Evolutionary conservation across 2,797 vertebrate genomes (phyloP).

Genomic region (Pangasius mekongensis): DNA sequence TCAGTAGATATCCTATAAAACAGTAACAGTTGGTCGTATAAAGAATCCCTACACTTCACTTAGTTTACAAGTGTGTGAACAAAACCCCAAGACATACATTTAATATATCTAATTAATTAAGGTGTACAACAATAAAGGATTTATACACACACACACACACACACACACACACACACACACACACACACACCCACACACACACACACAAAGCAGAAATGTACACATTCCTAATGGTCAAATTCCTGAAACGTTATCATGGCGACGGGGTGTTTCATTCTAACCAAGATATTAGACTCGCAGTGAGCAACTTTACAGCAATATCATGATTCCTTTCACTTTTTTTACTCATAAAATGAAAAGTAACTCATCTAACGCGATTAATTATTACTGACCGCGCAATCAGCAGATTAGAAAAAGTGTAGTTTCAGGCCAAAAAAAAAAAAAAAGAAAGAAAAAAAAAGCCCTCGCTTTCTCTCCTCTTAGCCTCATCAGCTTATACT

Average conservation of each 20-base stretch:
- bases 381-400: neutral
- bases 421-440: neutral
- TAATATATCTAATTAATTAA: slow-evolving; percentile 3
- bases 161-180: too few species aligned
- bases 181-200: too few species aligned
- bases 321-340: neutral
- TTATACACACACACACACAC: neutral
- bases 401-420: neutral
- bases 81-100: neutral
- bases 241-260: neutral
- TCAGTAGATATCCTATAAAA: slow-evolving; percentile 56
- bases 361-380: neutral
- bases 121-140: neutral
- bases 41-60: neutral
- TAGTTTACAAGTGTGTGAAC: neutral
- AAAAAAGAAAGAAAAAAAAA: neutral
- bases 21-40: slow-evolving; percentile 28
- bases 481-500: neutral
- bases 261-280: neutral
- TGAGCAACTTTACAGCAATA: neutral
- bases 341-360: neutral
- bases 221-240: neutral
- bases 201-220: neutral
- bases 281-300: neutral
- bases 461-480: neutral